Base-by-base conservation (phyloP, 2,113 vertebrate species). In the Mastomys coucha region DNA sequence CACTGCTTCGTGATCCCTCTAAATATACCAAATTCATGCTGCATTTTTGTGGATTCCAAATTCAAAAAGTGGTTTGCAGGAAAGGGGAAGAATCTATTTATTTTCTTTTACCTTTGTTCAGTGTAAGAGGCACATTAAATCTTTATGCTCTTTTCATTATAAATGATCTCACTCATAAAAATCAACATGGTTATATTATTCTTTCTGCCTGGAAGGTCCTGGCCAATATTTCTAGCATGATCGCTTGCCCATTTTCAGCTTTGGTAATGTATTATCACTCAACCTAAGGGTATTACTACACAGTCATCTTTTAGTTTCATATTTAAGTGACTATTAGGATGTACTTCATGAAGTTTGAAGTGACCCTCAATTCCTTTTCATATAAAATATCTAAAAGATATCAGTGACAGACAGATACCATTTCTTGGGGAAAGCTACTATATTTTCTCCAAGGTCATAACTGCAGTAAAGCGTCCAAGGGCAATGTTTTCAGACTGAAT, bases 361-460 rank as follows among this genome's bases (percentile, higher is more conserved):
- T 93, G 95, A 92, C 91, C 88, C 95, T 98, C 78, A 94, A 91
- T 95, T 96, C 56, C 80, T 96, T 93, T 89, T 93, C 87, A 90
- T 81, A 96, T 96, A 96, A 98, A 98, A 97, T 97, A 96, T 91
- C 95, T 96, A 39, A 88, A 97, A 86, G 91, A 96, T 97, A 97
- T 94, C 93, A 93, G 84, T 96, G 84, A 96, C 96, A 96, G 96
- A 95, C 96, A 96, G 93, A 96, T 96, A 94, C 70, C 72, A 97
- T 91, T 97, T 97, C 94, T 95, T 96, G 58, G 45, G 72, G 85
- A 98, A 97, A 97, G 87, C 58, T 72, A 88, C 91, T 92, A 28
- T 88, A 90, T 97, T 97, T 97, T 95, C 80, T 95, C 88, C 96
- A 98, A 98, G 97, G 98, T 98, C 96, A 94, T 91, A 96, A 97